Base-by-base conservation (phyloP, 2,113 vertebrate species). In the Tympanuchus pallidicinctus region DNA sequence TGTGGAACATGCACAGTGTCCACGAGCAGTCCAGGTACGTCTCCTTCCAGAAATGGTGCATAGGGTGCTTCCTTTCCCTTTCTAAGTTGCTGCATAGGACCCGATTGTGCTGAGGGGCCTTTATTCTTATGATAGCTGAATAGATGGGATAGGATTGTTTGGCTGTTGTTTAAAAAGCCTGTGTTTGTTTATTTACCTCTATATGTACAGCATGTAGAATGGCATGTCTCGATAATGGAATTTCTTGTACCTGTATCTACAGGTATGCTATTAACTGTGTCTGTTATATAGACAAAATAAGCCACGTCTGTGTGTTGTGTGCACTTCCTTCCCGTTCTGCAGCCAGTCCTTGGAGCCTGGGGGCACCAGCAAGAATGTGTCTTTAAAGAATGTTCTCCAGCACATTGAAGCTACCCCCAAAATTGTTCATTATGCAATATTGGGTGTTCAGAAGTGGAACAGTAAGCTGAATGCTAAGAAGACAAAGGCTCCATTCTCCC, bases 331-430 rank as follows among this genome's bases (percentile, higher is more conserved):
- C 7, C 7, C 28, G 16, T 97, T 95, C 95, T 85, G 61, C 45
- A 99, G 98, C 86, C 98, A 98, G 72, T 86, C 97, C 12, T 91
- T 97, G 59, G 98, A 99, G 64, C 96, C 97, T 65, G 93, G 95
- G 32, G 73, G 96, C 61, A 92, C 96, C 82, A 95, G 97, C 90
- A 98, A 97, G 97, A 99, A 99, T 12, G 98, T 99, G 57, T 99
- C 99, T 50, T 94, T 99, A 90, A 99, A 99, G 95, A 98, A 89
- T 0, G 97, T 99, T 66, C 97, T 99, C 92, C 98, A 99, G 90
- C 99, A 99, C 64, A 98, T 99, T 93, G 99, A 99, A 97, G 97
- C 97, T 52, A 99, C 99, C 28, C 99, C 99, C 6, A 99, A 99
- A 97, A 98, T 99, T 79, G 93, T 98, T 66, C 98, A 98, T 87